Base-by-base conservation (phyloP, 2,113 vertebrate species). In the Brachirus orientalis region DNA sequence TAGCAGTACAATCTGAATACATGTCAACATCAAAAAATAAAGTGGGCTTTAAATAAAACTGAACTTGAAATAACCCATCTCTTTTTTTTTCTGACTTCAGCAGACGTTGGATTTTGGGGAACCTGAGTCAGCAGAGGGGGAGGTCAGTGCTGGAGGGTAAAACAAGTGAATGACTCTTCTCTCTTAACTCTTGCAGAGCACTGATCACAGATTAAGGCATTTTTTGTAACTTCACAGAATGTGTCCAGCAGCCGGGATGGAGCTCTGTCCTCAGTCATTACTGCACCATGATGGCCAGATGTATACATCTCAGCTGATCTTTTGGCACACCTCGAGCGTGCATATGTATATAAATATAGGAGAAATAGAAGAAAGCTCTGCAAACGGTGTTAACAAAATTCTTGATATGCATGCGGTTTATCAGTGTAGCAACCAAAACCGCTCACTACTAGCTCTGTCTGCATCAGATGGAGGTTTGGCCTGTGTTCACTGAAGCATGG, bases 391-490 rank as follows among this genome's bases (percentile, higher is more conserved):
- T n/a, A n/a, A n/a, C 61, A 82, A 75, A 75, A 85, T 86, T 90
- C 70, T 75, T 77, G 56, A 90, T 90, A 85, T 92, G 89, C 65
- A 77, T 71, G 46, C 44, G 72, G 83, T 92, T 93, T 61, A 91
- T 89, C 86, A 83, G 68, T 50, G 82, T 81, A 69, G 46, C 50
- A 16, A 91, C 86, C 58, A 54, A 83, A 0, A 82, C 69, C 84
- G 28, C 28, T 28, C 28, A 56, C 80, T 57, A 45, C 64, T 83
- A 83, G 82, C 79, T 64, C 77, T 88, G 63, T 65, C 77, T 88
- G 62, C 87, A 90, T 93, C 90, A 91, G 91, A 92, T 86, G 88
- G 75, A 88, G 80, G 55, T 73, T 85, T 92, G 88, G 74, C 83
- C 70, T 61, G 58, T 16, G 65, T 85, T 89, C 89, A 77, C 78